Evolutionary conservation across 2,797 vertebrate genomes (phyloP).

Genomic region (Hephaestus fuliginosus): DNA sequence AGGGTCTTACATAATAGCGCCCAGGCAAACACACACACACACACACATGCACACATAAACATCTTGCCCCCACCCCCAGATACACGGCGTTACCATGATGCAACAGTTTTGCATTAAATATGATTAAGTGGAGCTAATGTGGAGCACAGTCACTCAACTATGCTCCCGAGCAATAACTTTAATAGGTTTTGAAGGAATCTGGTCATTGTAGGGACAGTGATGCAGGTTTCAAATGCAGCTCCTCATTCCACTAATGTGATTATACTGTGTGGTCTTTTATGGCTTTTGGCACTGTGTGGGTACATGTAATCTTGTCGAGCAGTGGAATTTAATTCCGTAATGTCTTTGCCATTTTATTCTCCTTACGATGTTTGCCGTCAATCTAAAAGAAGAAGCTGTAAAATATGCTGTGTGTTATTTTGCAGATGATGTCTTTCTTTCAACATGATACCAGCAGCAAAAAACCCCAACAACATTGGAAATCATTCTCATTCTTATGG

Average conservation of each 20-base stretch:
- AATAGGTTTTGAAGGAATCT: conserved; percentile 61
- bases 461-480: neutral
- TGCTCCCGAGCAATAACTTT: conserved; percentile 39
- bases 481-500: conserved; percentile 8
- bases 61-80: conserved; percentile 16
- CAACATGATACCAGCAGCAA: neutral
- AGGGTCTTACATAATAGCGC: conserved; percentile 71
- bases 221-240: conserved; percentile 44
- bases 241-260: conserved; percentile 22
- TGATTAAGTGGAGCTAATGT: conserved; percentile 69
- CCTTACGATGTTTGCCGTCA: neutral
- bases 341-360: neutral
- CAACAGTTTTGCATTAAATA: conserved; percentile 69
- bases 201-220: conserved; percentile 20
- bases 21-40: conserved; percentile 23
- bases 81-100: conserved; percentile 59
- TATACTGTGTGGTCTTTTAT: neutral
- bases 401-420: neutral
- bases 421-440: conserved; percentile 11
- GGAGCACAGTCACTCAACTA: conserved; percentile 44
- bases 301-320: neutral
- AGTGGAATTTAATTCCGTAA: conserved; percentile 13
- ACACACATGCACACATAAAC: conserved; percentile 23
- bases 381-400: neutral
- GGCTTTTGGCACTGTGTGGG: neutral